Conservation (phyloP, 2,888 invertebrate species). For the Myopa testacea region DNA sequence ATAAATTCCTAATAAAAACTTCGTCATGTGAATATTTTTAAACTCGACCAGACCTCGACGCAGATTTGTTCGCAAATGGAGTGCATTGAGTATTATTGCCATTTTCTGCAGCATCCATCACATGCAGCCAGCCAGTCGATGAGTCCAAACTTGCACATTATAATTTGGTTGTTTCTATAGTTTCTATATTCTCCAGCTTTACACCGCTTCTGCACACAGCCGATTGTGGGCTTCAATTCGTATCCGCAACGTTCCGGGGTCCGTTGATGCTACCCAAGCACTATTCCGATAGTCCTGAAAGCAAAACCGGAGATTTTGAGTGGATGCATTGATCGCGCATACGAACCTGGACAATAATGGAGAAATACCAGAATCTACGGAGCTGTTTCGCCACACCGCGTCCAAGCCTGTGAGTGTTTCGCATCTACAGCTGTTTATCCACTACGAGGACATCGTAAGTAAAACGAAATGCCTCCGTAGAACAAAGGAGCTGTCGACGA, state of each 20-base stretch:
- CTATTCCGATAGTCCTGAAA: conserved; percentile 82
- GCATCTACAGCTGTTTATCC: conserved; percentile 85
- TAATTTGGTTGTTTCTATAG: too few species aligned
- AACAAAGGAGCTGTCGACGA: conserved; percentile 77
- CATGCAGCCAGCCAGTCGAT: conserved; percentile 72
- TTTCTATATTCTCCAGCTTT: too few species aligned
- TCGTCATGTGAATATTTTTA: conserved; percentile 78
- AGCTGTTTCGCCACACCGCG: conserved; percentile 69
- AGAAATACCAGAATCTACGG: conserved; percentile 68
- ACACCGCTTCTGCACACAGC: conserved; percentile 69
- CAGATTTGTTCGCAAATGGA: conserved; percentile 94
- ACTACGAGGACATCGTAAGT: conserved; percentile 76
- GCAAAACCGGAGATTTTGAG: conserved; percentile 75
- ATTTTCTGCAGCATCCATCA: conserved; percentile 79
- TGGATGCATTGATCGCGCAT: conserved; percentile 92
- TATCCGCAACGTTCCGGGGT: conserved; percentile 95
- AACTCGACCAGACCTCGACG: conserved; percentile 85
- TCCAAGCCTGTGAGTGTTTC: conserved; percentile 89
- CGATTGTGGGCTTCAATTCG: conserved; percentile 97
- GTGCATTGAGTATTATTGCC: conserved; percentile 69
- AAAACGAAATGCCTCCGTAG: conserved; percentile 94
- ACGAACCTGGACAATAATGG: conserved; percentile 79
- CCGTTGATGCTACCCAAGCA: conserved; percentile 82
- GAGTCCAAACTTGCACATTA: too few species aligned
- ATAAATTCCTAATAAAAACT: conserved; percentile 80